Evolutionary conservation across 2,797 vertebrate species (phyloP).

Genomic region (Thaleichthys pacificus): DNA sequence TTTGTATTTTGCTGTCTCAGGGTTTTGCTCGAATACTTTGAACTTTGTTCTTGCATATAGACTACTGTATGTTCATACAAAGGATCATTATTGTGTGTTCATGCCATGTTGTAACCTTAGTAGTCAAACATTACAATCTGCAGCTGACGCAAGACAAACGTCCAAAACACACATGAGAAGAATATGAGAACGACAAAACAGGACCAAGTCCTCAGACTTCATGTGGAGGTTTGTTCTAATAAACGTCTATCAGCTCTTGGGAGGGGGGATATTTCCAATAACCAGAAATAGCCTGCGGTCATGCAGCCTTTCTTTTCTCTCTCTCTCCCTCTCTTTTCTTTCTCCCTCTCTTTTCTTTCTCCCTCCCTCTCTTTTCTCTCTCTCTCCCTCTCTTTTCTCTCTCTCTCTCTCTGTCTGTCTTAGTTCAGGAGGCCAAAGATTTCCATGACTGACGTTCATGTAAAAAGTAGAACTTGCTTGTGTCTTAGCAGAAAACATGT

Average conservation of each 20-base stretch:
- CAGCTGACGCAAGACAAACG: constrained; percentile 1
- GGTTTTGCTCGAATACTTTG: not conserved
- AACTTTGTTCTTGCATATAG: not conserved
- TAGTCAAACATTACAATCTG: constrained; percentile 4
- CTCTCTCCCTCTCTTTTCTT: too few species aligned
- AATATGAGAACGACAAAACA: not conserved
- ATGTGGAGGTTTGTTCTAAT: constrained; percentile 2
- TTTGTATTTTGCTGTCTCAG: not conserved
- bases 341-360: not conserved
- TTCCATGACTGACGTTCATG: constrained; percentile 18
- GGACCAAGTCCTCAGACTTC: not conserved
- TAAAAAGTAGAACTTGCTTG: constrained; percentile 8
- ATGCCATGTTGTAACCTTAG: constrained; percentile 8
- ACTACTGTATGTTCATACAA: not conserved
- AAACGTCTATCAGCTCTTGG: constrained; percentile 8
- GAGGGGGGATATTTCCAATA: constrained; percentile 15
- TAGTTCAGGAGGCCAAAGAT: constrained; percentile 20
- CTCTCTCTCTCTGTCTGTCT: too few species aligned
- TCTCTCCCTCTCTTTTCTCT: too few species aligned
- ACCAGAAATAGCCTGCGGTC: constrained; percentile 10
- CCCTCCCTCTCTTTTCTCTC: too few species aligned
- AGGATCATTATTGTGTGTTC: constrained; percentile 5
- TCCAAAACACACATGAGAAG: not conserved
- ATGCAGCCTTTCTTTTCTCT: not conserved
- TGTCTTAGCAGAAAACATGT: constrained; percentile 14